phyloP scores from a whole-genome alignment of 2,797 vertebrate genomes.

The Cynopterus sphinx region DNA sequence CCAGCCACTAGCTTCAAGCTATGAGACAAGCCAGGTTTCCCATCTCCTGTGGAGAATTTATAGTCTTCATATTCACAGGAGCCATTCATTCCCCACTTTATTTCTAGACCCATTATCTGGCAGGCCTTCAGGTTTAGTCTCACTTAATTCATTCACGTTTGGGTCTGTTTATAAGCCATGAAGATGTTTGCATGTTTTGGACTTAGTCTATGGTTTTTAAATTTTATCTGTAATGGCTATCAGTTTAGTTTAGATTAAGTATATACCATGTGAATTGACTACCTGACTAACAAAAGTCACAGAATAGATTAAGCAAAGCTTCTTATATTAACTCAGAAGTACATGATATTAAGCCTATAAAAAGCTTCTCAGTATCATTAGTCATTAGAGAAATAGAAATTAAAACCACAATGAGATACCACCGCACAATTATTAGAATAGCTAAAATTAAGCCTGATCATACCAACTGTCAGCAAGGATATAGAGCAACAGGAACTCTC shows the following conservation, averaged over 20 bases:
- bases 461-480: neutral
- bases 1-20: neutral
- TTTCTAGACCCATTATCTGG: neutral
- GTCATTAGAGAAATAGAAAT: neutral
- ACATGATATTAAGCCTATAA: neutral
- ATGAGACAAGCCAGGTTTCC: too few species aligned
- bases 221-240: neutral
- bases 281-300: neutral
- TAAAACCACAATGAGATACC: neutral
- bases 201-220: neutral
- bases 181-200: neutral
- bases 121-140: neutral
- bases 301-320: constrained; percentile 2
- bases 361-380: neutral
- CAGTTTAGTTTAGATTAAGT: neutral
- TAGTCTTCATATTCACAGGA: neutral
- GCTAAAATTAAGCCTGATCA: constrained; percentile 9
- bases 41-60: neutral
- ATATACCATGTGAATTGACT: neutral
- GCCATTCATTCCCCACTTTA: neutral
- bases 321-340: neutral
- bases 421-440: neutral
- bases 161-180: neutral
- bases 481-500: neutral
- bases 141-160: neutral